phyloP scores from a whole-genome alignment of 2,888 invertebrate species.

The Stenolophus ochropezus region DNA sequence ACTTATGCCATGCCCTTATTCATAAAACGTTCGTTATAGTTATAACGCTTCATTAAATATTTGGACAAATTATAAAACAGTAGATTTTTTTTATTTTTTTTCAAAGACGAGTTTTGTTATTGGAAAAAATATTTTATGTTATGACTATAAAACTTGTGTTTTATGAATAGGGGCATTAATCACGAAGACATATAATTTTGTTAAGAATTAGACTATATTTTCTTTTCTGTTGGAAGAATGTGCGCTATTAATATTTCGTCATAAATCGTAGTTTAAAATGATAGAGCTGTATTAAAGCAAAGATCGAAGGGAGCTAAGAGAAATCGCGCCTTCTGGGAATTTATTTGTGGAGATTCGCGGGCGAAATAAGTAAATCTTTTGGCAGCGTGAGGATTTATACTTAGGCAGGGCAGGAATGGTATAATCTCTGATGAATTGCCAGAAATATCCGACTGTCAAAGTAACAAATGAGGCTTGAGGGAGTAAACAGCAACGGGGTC shows the following conservation, averaged over 20 bases:
- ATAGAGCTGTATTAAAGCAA: background rate
- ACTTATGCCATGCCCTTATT: too few species aligned
- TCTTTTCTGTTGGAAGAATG: too few species aligned
- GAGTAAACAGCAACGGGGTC: slow-evolving; percentile 55
- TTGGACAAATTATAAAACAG: too few species aligned
- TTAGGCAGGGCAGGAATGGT: slow-evolving; percentile 51
- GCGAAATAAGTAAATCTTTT: slow-evolving; percentile 59
- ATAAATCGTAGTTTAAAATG: slow-evolving; percentile 29
- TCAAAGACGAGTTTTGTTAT: too few species aligned
- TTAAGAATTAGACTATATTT: too few species aligned
- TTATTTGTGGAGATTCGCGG: slow-evolving; percentile 51
- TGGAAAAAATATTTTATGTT: too few species aligned
- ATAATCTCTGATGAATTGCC: slow-evolving; percentile 59
- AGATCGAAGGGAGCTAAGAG: background rate
- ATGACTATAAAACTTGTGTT: too few species aligned
- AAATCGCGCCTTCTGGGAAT: slow-evolving; percentile 41
- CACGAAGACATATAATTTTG: too few species aligned
- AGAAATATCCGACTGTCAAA: slow-evolving; percentile 60
- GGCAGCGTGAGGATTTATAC: slow-evolving; percentile 50
- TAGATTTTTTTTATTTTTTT: too few species aligned
- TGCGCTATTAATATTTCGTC: background rate
- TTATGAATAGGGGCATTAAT: too few species aligned
- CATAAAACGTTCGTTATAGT: too few species aligned
- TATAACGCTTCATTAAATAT: too few species aligned
- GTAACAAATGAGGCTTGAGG: slow-evolving; percentile 55